Evolutionary conservation across 2,888 invertebrate species (phyloP).

Genomic region (Schrankia costaestrigalis): DNA sequence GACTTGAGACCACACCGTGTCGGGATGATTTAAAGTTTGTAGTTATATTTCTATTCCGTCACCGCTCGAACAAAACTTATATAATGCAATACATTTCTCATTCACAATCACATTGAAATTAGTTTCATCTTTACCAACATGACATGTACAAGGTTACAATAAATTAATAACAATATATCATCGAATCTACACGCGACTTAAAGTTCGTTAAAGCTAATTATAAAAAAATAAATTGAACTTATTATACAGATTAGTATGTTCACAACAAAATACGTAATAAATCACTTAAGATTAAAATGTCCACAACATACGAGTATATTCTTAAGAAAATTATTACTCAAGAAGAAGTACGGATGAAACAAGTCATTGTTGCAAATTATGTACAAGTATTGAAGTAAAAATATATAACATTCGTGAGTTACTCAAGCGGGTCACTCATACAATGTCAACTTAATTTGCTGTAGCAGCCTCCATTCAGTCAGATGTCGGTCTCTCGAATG

Average conservation of each 20-base stretch:
- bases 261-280: constrained; percentile 18
- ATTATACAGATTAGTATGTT: constrained; percentile 15
- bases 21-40: too few relatives aligned
- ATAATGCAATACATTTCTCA: too few relatives aligned
- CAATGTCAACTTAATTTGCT: constrained; percentile 57
- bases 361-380: constrained; percentile 23
- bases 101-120: constrained; percentile 8
- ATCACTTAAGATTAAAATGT: constrained; percentile 22
- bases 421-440: constrained; percentile 44
- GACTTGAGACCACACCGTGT: too few relatives aligned
- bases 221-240: constrained; percentile 19
- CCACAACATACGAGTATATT: constrained; percentile 8
- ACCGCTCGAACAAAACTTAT: too few relatives aligned
- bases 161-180: constrained; percentile 11
- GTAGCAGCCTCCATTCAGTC: constrained; percentile 48
- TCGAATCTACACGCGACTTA: constrained; percentile 8
- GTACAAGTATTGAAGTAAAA: constrained; percentile 29
- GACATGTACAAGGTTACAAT: constrained; percentile 16
- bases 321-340: constrained; percentile 13
- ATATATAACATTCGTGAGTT: constrained; percentile 35
- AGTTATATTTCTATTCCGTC: too few relatives aligned
- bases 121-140: constrained; percentile 13
- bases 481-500: constrained; percentile 49
- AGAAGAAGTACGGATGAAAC: constrained; percentile 17
- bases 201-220: constrained; percentile 26